phyloP scores from a whole-genome alignment of 2,888 invertebrate species.

The Dicycla oo region DNA sequence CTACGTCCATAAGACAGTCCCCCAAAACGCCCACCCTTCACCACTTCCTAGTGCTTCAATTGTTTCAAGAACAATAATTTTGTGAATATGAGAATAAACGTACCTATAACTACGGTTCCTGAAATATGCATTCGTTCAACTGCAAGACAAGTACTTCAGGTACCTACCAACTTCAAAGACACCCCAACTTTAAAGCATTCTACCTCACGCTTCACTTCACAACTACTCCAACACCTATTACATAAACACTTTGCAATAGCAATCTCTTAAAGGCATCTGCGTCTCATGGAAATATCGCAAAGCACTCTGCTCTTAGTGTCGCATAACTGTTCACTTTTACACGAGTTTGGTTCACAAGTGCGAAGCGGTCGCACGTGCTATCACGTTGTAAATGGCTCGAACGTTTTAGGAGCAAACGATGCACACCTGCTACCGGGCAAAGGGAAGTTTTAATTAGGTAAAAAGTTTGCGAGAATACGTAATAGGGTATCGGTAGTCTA shows the following conservation, averaged over 20 bases:
- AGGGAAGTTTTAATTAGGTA: constrained; percentile 77
- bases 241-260: constrained; percentile 61
- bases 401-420: constrained; percentile 79
- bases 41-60: no score
- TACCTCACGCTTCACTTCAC: constrained; percentile 30
- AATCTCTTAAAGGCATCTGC: constrained; percentile 68
- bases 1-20: no score
- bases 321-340: constrained; percentile 83
- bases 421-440: constrained; percentile 81
- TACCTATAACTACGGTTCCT: no score
- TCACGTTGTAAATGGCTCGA: constrained; percentile 77
- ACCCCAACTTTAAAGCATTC: constrained; percentile 21
- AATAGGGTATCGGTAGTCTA: constrained; percentile 51
- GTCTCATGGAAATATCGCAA: constrained; percentile 83
- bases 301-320: constrained; percentile 73
- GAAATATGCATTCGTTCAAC: background rate
- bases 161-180: constrained; percentile 25
- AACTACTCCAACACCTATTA: constrained; percentile 55
- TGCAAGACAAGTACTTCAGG: constrained; percentile 1
- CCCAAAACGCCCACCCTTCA: no score
- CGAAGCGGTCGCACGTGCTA: constrained; percentile 84
- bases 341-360: constrained; percentile 82
- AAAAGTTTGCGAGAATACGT: constrained; percentile 64
- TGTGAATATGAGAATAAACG: background rate
- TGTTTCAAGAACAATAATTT: background rate